Evolutionary conservation across 2,797 vertebrate species (phyloP), one percentile per base, ranked within the genome.

Genomic region (Percopsis omiscomaycus): DNA sequence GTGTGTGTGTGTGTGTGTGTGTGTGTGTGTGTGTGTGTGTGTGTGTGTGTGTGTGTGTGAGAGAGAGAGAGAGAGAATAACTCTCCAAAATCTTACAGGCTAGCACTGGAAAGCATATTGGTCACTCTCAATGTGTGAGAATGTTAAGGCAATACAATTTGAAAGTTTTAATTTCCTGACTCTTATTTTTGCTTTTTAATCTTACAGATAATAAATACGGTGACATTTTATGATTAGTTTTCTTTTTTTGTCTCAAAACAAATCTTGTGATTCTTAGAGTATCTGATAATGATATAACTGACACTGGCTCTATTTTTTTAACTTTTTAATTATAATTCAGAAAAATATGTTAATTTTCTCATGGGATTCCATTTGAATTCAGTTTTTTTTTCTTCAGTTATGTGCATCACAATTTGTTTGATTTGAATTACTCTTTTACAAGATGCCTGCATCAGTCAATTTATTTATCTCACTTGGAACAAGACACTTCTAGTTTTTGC

Each of bases 391-490:
- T 70, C 44, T 56, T 14, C 56, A 57, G 54, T 22, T 52, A 46
- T 55, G 15, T 32, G 12, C 67, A 80, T 84, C 58, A 74, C 59
- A 45, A 6, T 61, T 55, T 4, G 46, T 61, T 69, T 62, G 9
- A 48, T 75, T 71, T 59, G 75, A 76, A 88, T 87, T 64, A 76
- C 82, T 89, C 74, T 79, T 74, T 79, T 73, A 85, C 86, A 87
- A 83, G 87, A 82, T 81, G 87, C 86, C 88, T 86, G 84, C 81
- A 87, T 89, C 82, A 87, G 87, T 88, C 85, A 88, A 88, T 67
- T 75, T 85, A 85, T 88, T 89, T 84, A 87, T 87, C 87, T 82
- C 83, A 87, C 71, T 78, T 71, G 37, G 69, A 83, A 64, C 74
- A 74, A 80, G 82, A 73, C 84, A 81, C 79, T 64, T 83, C 68